phyloP scores from a whole-genome alignment of 2,888 invertebrate species.

The Thera obeliscata region DNA sequence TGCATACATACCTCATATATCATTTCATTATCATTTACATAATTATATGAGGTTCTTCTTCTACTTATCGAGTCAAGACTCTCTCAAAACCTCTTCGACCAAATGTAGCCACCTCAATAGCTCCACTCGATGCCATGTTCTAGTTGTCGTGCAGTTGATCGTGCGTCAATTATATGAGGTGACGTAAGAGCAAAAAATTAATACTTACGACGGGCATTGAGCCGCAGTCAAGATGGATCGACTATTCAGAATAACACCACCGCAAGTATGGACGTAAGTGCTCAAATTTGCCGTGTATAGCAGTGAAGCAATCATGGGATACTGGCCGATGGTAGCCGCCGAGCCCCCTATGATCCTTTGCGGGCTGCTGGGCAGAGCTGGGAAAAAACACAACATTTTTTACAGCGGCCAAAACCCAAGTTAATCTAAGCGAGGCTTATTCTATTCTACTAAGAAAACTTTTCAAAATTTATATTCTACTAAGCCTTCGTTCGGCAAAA shows the following conservation, averaged over 20 bases:
- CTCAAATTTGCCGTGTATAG: neutral
- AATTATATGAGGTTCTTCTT: too few relatives aligned
- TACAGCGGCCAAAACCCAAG: neutral
- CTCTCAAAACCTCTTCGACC: too few relatives aligned
- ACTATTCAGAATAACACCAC: neutral
- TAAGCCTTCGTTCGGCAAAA: too few relatives aligned
- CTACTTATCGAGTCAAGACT: too few relatives aligned
- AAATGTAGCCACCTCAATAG: too few relatives aligned
- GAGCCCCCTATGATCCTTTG: neutral
- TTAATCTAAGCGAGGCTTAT: too few relatives aligned
- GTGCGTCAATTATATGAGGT: neutral
- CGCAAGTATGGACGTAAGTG: neutral
- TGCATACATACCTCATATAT: too few relatives aligned
- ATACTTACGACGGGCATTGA: conserved; percentile 1
- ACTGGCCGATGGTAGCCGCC: neutral
- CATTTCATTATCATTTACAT: too few relatives aligned
- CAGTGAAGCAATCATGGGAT: neutral
- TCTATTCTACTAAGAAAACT: too few relatives aligned
- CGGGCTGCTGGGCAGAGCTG: neutral
- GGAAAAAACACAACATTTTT: neutral
- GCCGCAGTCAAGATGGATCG: neutral
- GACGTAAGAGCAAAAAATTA: neutral
- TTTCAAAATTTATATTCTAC: too few relatives aligned
- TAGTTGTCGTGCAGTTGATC: too few relatives aligned
- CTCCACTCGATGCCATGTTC: too few relatives aligned